These are phyloP conservation scores for Lutjanus argentimaculatus DNA, from an alignment of 2,797 vertebrate species.

Conservation along the genomic window DNA sequence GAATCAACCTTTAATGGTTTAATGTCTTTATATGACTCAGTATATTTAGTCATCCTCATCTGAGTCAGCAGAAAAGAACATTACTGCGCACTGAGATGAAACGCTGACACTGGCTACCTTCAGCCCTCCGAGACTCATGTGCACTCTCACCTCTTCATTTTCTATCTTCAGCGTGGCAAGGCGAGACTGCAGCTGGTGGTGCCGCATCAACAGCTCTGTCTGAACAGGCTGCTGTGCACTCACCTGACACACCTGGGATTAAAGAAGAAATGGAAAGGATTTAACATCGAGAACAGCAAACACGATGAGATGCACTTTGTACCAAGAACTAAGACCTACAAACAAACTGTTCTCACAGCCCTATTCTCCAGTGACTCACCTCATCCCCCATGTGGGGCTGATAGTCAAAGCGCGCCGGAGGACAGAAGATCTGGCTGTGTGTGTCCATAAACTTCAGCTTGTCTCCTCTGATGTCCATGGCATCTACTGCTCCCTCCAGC, in stretches of 20 bases:
- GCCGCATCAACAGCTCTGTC: constrained; percentile 95
- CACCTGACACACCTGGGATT: constrained; percentile 94
- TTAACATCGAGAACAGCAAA: constrained; percentile 23
- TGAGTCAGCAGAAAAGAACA: constrained; percentile 7
- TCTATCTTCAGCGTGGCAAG: constrained; percentile 97
- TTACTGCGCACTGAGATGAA: constrained; percentile 13
- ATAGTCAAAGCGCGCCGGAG: constrained; percentile 96
- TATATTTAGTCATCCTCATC: not conserved
- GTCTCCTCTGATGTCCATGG: constrained; percentile 95
- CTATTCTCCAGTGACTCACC: constrained; percentile 78
- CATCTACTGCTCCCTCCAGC: constrained; percentile 95
- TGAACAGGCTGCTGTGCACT: constrained; percentile 98
- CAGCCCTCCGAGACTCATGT: not conserved
- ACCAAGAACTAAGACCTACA: not conserved
- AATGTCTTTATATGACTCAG: not conserved
- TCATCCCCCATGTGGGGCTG: constrained; percentile 99
- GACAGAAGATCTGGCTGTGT: constrained; percentile 97
- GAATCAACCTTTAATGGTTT: not conserved
- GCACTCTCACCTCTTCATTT: constrained; percentile 94
- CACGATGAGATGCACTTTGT: not conserved
- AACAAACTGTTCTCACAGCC: not conserved
- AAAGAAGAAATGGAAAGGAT: constrained; percentile 30
- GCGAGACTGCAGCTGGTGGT: constrained; percentile 98
- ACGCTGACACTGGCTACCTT: constrained; percentile 16
- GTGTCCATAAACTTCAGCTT: constrained; percentile 98